Conservation (phyloP, 2,113 vertebrate species). For the Ammodytes dubius region DNA sequence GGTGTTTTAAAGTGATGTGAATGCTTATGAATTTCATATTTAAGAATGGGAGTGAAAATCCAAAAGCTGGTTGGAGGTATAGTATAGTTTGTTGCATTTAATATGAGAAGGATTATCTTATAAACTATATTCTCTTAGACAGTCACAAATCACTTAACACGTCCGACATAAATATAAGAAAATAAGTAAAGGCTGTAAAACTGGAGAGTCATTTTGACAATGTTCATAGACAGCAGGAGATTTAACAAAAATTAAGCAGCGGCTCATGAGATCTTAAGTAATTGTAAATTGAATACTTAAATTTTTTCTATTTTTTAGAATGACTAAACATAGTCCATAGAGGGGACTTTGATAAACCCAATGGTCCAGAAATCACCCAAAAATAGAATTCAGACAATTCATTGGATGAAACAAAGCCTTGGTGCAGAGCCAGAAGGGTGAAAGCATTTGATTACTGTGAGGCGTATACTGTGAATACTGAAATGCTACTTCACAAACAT, state of each 20-base stretch:
- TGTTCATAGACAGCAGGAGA: neutral
- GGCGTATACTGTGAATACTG: constrained; percentile 16
- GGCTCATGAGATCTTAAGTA: neutral
- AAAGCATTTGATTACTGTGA: constrained; percentile 13
- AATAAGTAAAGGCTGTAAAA: neutral
- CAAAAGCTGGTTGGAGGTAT: neutral
- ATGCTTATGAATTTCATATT: constrained; percentile 69
- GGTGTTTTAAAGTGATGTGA: constrained; percentile 68
- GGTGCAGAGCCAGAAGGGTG: neutral
- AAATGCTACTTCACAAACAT: constrained; percentile 2
- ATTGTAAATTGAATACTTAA: constrained; percentile 21
- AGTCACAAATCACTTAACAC: neutral
- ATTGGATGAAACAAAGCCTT: constrained; percentile 35
- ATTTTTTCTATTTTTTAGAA: constrained; percentile 25
- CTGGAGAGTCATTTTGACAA: neutral
- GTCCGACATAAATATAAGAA: neutral
- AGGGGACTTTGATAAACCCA: constrained; percentile 32
- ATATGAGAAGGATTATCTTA: neutral
- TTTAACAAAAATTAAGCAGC: constrained; percentile 4
- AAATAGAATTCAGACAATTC: constrained; percentile 50
- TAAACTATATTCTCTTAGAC: neutral
- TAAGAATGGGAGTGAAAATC: constrained; percentile 19
- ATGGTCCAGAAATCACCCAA: constrained; percentile 47
- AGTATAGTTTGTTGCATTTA: neutral
- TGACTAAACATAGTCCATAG: constrained; percentile 17